These are phyloP conservation scores for Ectropis crepuscularia DNA, from an alignment of 2,888 invertebrate genomes.

Conservation along the genomic window DNA sequence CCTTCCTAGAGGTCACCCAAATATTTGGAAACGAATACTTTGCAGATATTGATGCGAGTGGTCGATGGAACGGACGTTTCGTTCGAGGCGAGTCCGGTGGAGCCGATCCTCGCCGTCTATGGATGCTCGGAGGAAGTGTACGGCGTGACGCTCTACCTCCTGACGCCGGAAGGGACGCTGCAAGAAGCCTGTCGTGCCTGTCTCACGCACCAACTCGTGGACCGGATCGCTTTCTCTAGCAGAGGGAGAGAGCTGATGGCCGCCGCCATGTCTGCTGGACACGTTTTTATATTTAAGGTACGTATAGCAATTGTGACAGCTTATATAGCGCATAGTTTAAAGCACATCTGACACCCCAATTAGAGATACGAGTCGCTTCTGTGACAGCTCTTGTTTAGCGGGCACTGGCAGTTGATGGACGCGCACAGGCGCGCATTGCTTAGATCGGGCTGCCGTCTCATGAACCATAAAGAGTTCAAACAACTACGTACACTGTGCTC, in stretches of 20 bases:
- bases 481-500: too few species aligned
- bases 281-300: slow-evolving; percentile 73
- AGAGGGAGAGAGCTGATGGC: slow-evolving; percentile 66
- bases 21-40: too few species aligned
- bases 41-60: slow-evolving; percentile 59
- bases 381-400: too few species aligned
- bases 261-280: slow-evolving; percentile 76
- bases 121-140: slow-evolving; percentile 65
- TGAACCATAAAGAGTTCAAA: too few species aligned
- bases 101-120: slow-evolving; percentile 63
- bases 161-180: slow-evolving; percentile 31
- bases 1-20: too few species aligned
- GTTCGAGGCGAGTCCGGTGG: slow-evolving; percentile 69
- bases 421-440: too few species aligned
- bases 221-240: slow-evolving; percentile 65
- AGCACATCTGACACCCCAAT: too few species aligned
- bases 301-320: too few species aligned
- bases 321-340: too few species aligned
- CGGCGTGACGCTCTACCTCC: slow-evolving; percentile 59
- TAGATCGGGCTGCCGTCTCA: too few species aligned
- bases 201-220: slow-evolving; percentile 75
- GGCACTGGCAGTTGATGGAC: too few species aligned
- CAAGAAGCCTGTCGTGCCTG: slow-evolving; percentile 51
- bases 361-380: too few species aligned
- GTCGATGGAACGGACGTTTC: slow-evolving; percentile 62